Base-by-base conservation (phyloP, 2,797 vertebrate species). In the Molothrus aeneus region DNA sequence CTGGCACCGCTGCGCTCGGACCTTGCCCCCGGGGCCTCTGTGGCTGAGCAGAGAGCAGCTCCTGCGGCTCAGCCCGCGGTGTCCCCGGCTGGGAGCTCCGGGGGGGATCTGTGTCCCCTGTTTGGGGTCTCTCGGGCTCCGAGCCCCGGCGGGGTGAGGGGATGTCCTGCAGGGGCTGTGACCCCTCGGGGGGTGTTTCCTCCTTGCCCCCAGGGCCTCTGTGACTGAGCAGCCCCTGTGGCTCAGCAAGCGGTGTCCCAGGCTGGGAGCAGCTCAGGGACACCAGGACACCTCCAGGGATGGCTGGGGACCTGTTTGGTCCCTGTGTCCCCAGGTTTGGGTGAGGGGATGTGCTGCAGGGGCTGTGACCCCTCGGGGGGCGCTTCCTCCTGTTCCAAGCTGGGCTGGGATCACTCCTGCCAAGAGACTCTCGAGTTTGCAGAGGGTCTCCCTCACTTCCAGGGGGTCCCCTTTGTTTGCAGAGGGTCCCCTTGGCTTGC, bases 101-200 rank as follows among this genome's bases (percentile, higher is more conserved):
- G 38, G 4, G 29, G 4, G 20, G 36, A 32, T 5, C n/a, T 1
- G 4, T 14, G 42, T 9, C 17, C 40, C 6, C 0, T 7, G 3
- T 21, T 17, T 42, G 53, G 86, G 80, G 22, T 25, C 15, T 16
- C 50, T 8, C 0, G 38, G 83, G 59, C 9, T 4, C 26, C 0
- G 4, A 32, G 75, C 3, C 20, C 6, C 0, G 0, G 26, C 0
- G 0, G 26, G 38, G 25, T 9, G 50, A 59, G 82, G 48, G 48
- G 26, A 10, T 10, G 10, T 15, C 32, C 9, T 26, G 68, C 57
- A 21, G 20, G 10, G 5, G 20, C 9, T 45, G 43, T 45, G 43
- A 45, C 19, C 17, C 9, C 10, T 43, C 36, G 36, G 36, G 36
- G 36, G 36, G 36, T 36, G 36, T 36, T 36, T 43, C 42, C 42